Conservation (phyloP, 2,888 invertebrate species). For the Scaptomyza parva region DNA sequence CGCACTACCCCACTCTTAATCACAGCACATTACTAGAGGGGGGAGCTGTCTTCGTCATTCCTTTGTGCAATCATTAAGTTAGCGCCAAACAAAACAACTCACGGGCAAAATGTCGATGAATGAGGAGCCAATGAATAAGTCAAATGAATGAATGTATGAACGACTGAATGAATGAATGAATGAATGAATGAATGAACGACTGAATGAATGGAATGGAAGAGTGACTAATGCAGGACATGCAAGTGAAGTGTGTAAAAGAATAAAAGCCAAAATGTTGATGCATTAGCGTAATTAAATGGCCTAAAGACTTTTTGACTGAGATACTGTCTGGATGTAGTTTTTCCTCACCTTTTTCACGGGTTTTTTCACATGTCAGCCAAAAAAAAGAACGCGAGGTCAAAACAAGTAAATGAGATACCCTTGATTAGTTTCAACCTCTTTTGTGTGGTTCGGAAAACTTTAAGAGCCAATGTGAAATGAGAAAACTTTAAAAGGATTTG, state of each 20-base stretch:
- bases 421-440: too few relatives aligned
- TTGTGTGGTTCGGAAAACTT: too few relatives aligned
- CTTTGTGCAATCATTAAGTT: constrained; percentile 42
- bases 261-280: constrained; percentile 14
- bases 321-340: constrained; percentile 11
- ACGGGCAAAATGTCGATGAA: constrained; percentile 24
- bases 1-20: background rate
- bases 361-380: constrained; percentile 2
- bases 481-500: too few relatives aligned
- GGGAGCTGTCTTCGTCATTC: background rate
- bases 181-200: constrained; percentile 4
- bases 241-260: constrained; percentile 46
- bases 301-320: too few relatives aligned
- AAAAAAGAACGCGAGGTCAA: too few relatives aligned
- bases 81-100: constrained; percentile 21
- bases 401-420: too few relatives aligned
- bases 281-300: constrained; percentile 63
- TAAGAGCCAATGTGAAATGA: too few relatives aligned
- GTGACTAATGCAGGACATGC: constrained; percentile 45
- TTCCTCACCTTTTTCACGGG: too few relatives aligned
- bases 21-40: background rate
- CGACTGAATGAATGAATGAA: constrained; percentile 20
- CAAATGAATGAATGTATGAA: constrained; percentile 23
- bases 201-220: constrained; percentile 29
- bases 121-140: constrained; percentile 19